A percentile compares a stretch with the other conserved stretches of the same genome.
These are phyloP conservation scores for Pseudomyrmex gracilis DNA, from an alignment of 1,140 invertebrate species.

Conservation along the genomic window DNA sequence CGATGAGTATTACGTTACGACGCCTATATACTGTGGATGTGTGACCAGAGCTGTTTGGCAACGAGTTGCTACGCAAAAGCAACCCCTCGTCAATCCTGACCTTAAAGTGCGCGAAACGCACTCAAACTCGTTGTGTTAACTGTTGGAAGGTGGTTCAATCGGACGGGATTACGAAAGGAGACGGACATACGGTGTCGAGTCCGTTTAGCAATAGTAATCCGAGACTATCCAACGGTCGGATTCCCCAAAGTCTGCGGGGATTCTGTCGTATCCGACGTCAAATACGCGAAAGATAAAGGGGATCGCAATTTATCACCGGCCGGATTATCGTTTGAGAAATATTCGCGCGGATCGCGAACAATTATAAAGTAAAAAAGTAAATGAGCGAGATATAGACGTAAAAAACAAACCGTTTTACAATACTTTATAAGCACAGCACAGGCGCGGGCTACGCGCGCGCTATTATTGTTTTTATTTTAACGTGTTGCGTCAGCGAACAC, in stretches of 20 bases:
- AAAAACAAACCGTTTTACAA: not conserved
- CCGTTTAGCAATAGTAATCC: slow-evolving; percentile 60
- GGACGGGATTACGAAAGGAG: slow-evolving; percentile 64
- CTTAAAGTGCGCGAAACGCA: slow-evolving; percentile 57
- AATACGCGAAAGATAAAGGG: slow-evolving; percentile 55
- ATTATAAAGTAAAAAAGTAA: not conserved
- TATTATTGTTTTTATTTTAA: too few species aligned
- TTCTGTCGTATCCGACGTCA: slow-evolving; percentile 29
- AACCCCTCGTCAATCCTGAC: slow-evolving; percentile 52
- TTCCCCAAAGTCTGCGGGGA: slow-evolving; percentile 35
- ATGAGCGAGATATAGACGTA: not conserved
- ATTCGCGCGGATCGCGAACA: not conserved
- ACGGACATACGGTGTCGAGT: slow-evolving; percentile 31
- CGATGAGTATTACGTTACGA: slow-evolving; percentile 61
- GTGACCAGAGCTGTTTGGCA: slow-evolving; percentile 47
- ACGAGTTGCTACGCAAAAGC: not conserved
- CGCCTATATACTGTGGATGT: slow-evolving; percentile 44
- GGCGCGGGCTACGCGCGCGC: too few species aligned
- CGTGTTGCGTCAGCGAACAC: too few species aligned
- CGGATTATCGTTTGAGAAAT: slow-evolving; percentile 31
- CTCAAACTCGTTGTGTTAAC: slow-evolving; percentile 47
- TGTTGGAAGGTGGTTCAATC: slow-evolving; percentile 57
- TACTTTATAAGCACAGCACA: not conserved
- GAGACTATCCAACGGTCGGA: slow-evolving; percentile 54
- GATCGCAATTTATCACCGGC: slow-evolving; percentile 48